Base-by-base conservation (phyloP, 2,888 invertebrate genomes). In the Malacosoma neustria region DNA sequence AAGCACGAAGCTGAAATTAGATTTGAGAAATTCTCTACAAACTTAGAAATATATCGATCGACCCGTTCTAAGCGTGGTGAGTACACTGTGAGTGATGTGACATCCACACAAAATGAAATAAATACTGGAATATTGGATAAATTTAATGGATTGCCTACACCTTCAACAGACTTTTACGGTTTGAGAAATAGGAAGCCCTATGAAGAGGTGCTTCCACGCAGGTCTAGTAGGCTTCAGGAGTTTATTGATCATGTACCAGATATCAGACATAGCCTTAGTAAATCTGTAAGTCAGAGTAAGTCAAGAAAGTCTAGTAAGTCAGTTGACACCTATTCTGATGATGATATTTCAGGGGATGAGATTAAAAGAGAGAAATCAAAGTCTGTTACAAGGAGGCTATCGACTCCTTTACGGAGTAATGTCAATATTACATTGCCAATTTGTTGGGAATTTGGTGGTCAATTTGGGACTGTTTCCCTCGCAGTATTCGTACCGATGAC, bases 401-500 rank as follows among this genome's bases (percentile, higher is more conserved):
- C 82, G 1, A 87, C 87, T 32, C 86, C 87, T 0, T 38, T 79
- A 22, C 61, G 76, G 33, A 69, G 62, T 14, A 73, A 66, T 45
- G 54, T 72, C 14, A 66, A 46, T 37, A 63, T 59, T 6, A 56
- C 58, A 39, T 45, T 62, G 14, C 58, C 59, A 13, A 66, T 58
- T 30, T 67, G 67, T 51, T 75, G 70, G 69, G 84, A 87, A 44
- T 86, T 85, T 53, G 81, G 77, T 35, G 84, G 86, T 1, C 52
- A 64, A 37, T 43, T 75, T 32, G 85, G 85, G 11, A 66, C 72
- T 7, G 45, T 59, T 6, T 30, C 54, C 1, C 50, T 82, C 22
- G 66, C 75, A 9, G 11, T 77, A n/a, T 30, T 82, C 12, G 59
- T 80, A 45, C 82, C 84, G 3, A 12, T 74, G n/a, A 56, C 67